A percentile compares a stretch with the other conserved stretches of the same genome.
Evolutionary conservation across 1,140 invertebrate species (phyloP).

Genomic region (Schmidtea mediterranea): DNA sequence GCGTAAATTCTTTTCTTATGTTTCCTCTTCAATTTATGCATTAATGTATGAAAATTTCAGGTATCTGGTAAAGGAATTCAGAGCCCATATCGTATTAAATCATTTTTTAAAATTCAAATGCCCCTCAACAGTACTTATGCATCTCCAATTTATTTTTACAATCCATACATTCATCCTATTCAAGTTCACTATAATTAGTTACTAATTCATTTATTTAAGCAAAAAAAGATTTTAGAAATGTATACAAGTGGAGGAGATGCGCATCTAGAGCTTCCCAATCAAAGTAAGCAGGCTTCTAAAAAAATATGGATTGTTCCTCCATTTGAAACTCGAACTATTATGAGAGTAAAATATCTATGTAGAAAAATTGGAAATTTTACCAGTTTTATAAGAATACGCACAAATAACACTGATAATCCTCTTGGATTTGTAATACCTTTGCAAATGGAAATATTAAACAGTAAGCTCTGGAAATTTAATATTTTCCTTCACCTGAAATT

Average conservation of each 20-base stretch:
- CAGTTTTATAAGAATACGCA: conserved; percentile 48
- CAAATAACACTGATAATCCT: conserved; percentile 40
- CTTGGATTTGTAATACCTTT: conserved; percentile 39
- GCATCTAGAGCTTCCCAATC: conserved; percentile 56
- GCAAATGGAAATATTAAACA: conserved; percentile 52
- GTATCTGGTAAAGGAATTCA: conserved; percentile 50
- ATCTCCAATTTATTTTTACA: conserved; percentile 65
- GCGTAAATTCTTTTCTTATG: no score
- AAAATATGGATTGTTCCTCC: conserved; percentile 55
- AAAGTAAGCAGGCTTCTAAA: conserved; percentile 46
- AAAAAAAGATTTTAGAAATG: conserved; percentile 44
- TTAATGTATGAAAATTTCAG: conserved; percentile 27
- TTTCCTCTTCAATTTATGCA: no score
- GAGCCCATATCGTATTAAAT: conserved; percentile 59
- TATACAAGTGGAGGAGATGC: conserved; percentile 70
- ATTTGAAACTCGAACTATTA: conserved; percentile 57
- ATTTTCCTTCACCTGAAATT: background rate
- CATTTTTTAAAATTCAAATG: conserved; percentile 57
- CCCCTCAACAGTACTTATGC: conserved; percentile 68
- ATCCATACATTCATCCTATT: conserved; percentile 55
- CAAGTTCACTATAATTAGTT: conserved; percentile 35
- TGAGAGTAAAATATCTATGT: conserved; percentile 52
- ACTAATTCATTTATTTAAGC: no score
- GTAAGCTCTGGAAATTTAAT: conserved; percentile 9
- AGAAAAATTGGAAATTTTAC: conserved; percentile 48